Percentiles rank a stretch among this genome's conserved stretches.
These are phyloP conservation scores for Ceratina australensis DNA, from an alignment of 1,140 invertebrate genomes.

Conservation along the genomic window DNA sequence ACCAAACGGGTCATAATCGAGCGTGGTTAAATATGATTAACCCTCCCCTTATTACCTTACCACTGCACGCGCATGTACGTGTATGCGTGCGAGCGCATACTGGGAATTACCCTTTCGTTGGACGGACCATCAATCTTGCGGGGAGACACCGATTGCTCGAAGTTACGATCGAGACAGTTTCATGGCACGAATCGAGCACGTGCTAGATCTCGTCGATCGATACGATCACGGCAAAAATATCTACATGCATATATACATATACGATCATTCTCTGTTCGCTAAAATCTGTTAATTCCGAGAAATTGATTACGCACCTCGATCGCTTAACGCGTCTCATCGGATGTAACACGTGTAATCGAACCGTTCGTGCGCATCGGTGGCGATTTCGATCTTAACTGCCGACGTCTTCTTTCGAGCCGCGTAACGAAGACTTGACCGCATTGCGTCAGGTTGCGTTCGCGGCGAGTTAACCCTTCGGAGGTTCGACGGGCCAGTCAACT, in stretches of 20 bases:
- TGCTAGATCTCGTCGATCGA: conserved; percentile 4
- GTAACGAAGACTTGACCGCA: background rate
- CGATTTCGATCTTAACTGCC: background rate
- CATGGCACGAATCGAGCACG: background rate
- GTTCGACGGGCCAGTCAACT: background rate
- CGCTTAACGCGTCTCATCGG: background rate
- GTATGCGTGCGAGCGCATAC: background rate
- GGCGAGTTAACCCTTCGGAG: background rate
- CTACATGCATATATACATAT: too few species aligned
- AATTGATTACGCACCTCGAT: too few species aligned
- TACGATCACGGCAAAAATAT: background rate
- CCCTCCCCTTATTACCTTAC: conserved; percentile 32
- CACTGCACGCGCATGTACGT: background rate
- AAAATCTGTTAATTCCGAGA: too few species aligned
- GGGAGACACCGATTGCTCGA: conserved; percentile 11
- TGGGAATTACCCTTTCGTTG: conserved; percentile 20
- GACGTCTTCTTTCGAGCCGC: background rate
- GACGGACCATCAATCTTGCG: conserved; percentile 8
- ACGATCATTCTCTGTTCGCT: too few species aligned
- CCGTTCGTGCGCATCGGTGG: background rate
- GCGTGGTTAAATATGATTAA: conserved; percentile 53
- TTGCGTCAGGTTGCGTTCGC: background rate
- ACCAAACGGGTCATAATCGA: conserved; percentile 5
- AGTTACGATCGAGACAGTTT: conserved; percentile 6
- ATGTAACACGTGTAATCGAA: background rate